Evolutionary conservation across 1,140 invertebrate genomes (phyloP).

Genomic region (Homarus americanus): DNA sequence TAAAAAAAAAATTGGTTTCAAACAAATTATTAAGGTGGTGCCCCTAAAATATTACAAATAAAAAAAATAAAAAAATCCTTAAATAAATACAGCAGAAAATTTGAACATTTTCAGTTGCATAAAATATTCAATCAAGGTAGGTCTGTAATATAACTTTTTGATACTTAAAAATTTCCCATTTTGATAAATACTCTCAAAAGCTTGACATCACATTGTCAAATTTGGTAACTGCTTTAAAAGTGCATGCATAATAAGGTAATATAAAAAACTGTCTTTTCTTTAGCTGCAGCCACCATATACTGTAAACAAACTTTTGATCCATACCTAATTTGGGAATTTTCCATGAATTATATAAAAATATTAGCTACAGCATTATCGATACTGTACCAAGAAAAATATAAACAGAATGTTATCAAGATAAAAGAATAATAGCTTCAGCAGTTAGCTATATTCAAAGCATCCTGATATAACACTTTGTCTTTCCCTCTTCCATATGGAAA

Average conservation of each 20-base stretch:
- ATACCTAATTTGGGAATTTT: background rate
- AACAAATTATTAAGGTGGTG: background rate
- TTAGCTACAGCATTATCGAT: too few species aligned
- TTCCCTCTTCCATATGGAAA: background rate
- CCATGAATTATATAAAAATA: constrained; percentile 16
- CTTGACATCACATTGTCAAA: background rate
- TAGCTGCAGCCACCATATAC: background rate
- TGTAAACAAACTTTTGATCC: background rate
- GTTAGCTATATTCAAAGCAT: background rate
- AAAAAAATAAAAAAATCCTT: background rate
- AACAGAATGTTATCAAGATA: background rate
- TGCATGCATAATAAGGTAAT: background rate
- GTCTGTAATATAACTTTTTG: too few species aligned
- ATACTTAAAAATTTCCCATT: background rate
- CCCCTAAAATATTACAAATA: background rate
- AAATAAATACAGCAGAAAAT: background rate
- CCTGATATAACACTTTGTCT: background rate
- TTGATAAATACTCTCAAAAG: background rate
- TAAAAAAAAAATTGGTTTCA: background rate
- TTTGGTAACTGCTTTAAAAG: background rate
- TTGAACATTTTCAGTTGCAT: background rate
- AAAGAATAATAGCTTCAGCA: constrained; percentile 9
- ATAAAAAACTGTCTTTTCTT: background rate
- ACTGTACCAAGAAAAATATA: constrained; percentile 26
- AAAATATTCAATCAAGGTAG: background rate